These are phyloP conservation scores for Novumbra hubbsi DNA, from an alignment of 2,797 vertebrate genomes.

Conservation along the genomic window DNA sequence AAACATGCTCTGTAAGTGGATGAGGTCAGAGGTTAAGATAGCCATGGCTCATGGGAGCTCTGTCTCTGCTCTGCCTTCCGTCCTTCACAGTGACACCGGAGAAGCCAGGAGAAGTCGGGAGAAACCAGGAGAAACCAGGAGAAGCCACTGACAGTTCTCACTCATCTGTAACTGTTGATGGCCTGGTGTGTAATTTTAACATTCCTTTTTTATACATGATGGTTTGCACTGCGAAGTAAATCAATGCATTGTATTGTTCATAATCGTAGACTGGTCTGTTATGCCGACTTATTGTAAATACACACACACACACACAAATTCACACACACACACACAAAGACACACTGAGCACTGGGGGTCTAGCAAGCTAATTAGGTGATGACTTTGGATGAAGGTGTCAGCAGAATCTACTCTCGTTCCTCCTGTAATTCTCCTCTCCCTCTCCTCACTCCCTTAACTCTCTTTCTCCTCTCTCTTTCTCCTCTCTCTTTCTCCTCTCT, in stretches of 20 bases:
- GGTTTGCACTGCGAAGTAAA: neutral
- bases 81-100: neutral
- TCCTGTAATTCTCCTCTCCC: neutral
- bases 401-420: neutral
- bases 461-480: neutral
- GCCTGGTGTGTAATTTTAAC: neutral
- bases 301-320: neutral
- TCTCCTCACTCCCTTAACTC: neutral
- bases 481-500: neutral
- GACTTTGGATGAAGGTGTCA: slow-evolving; percentile 7
- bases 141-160: too few relatives aligned
- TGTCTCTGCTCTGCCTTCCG: neutral
- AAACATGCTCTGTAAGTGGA: slow-evolving; percentile 4
- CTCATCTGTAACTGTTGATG: neutral
- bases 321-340: slow-evolving; percentile 1
- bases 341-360: slow-evolving; percentile 5
- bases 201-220: neutral
- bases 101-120: neutral
- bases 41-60: slow-evolving; percentile 5
- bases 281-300: neutral
- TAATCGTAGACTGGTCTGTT: neutral
- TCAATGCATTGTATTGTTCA: neutral
- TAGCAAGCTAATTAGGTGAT: slow-evolving; percentile 4
- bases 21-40: slow-evolving; percentile 4
- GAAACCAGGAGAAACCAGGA: neutral